A percentile compares a stretch with the other conserved stretches of the same genome.
Conservation (phyloP, 2,888 invertebrate genomes). For the Noctuana brunneofusca region DNA sequence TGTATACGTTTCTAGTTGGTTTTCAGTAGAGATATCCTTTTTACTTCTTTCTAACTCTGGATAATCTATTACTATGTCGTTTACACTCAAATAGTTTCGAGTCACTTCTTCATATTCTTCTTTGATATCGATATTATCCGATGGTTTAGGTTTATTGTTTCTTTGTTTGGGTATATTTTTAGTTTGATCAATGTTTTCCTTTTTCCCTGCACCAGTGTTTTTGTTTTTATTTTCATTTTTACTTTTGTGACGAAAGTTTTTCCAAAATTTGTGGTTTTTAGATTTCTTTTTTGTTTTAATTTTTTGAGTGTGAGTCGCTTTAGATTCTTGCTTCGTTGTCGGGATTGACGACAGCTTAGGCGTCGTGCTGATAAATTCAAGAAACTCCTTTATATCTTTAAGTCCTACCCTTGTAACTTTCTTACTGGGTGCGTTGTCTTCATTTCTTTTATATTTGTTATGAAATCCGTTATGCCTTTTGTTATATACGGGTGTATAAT, state of each 20-base stretch:
- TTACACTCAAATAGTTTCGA: background rate
- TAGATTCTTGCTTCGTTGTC: background rate
- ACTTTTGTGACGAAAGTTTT: conserved; percentile 5
- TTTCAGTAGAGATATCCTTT: conserved; percentile 16
- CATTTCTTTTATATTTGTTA: conserved; percentile 28
- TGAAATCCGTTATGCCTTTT: conserved; percentile 13
- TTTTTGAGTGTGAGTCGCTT: background rate
- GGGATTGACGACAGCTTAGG: background rate
- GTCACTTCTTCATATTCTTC: background rate
- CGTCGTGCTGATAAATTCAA: conserved; percentile 23
- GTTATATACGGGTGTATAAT: conserved; percentile 42
- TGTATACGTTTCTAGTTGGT: conserved; percentile 24
- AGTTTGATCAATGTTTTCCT: background rate
- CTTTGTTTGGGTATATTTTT: background rate
- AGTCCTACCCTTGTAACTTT: background rate
- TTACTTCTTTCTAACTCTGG: conserved; percentile 13
- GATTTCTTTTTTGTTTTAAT: conserved; percentile 7
- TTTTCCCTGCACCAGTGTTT: background rate
- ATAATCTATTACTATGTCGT: background rate
- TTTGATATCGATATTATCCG: background rate
- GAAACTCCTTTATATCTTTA: conserved; percentile 14
- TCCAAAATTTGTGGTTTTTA: conserved; percentile 20
- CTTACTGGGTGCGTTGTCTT: background rate
- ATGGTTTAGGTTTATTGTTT: background rate
- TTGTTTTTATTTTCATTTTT: conserved; percentile 9